These are phyloP conservation scores for Scaptomyza flava DNA, from an alignment of 2,888 invertebrate species.

Conservation along the genomic window DNA sequence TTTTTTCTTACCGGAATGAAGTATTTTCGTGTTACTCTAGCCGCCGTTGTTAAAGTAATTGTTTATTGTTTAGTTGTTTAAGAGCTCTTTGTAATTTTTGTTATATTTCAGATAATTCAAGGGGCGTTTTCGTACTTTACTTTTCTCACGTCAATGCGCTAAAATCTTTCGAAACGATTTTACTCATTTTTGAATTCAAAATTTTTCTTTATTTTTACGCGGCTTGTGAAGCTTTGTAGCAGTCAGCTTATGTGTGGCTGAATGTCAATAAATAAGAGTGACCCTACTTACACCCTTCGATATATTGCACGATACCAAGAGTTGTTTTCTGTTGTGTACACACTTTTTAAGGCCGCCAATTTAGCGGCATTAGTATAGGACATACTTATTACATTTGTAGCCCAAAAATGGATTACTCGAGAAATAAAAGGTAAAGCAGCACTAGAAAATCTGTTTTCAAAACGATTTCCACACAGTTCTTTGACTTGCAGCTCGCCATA, in stretches of 20 bases:
- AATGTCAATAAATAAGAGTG: background rate
- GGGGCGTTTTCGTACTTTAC: constrained; percentile 81
- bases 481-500: constrained; percentile 67
- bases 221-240: constrained; percentile 10
- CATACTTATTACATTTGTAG: constrained; percentile 1
- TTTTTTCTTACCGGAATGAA: constrained; percentile 73
- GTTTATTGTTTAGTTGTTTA: constrained; percentile 8
- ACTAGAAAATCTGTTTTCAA: too few species aligned
- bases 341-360: constrained; percentile 50
- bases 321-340: constrained; percentile 10
- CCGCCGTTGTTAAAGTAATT: constrained; percentile 64
- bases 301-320: constrained; percentile 5
- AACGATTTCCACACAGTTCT: background rate
- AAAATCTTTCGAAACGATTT: background rate
- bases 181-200: background rate
- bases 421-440: constrained; percentile 49
- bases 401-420: constrained; percentile 51
- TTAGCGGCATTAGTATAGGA: constrained; percentile 44
- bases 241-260: constrained; percentile 6
- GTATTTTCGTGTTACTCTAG: constrained; percentile 71
- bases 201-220: background rate
- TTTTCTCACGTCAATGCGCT: constrained; percentile 74
- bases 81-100: background rate
- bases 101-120: constrained; percentile 68
- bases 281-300: constrained; percentile 11